Percentiles rank a stretch among this genome's conserved stretches.
phyloP scores from a whole-genome alignment of 2,888 invertebrate species.

The Hirudinaria manillensis region DNA sequence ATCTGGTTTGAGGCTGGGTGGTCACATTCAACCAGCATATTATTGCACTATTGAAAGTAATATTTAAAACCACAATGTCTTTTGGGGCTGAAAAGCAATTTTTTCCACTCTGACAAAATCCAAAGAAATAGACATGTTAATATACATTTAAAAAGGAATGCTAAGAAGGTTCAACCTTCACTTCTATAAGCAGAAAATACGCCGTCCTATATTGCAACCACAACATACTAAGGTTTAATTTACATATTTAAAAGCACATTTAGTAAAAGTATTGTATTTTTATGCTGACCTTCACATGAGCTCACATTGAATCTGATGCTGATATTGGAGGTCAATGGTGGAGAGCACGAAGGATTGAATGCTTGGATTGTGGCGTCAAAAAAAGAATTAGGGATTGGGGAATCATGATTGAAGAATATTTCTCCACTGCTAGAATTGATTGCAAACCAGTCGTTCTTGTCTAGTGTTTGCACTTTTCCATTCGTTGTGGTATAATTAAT shows the following conservation, averaged over 20 bases:
- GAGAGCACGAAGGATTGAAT: constrained; percentile 7
- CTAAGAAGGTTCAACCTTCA: no score
- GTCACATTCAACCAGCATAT: constrained; percentile 17
- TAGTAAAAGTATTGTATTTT: no score
- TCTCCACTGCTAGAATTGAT: constrained; percentile 1
- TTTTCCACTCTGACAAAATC: no score
- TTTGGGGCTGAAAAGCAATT: not conserved
- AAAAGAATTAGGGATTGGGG: not conserved
- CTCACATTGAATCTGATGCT: no score
- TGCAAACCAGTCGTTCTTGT: not conserved
- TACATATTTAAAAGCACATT: no score
- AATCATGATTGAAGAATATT: not conserved
- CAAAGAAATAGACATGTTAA: not conserved
- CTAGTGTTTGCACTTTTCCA: not conserved
- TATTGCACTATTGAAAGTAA: not conserved
- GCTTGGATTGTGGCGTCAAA: not conserved
- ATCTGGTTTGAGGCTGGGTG: not conserved
- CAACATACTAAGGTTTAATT: no score
- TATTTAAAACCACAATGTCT: constrained; percentile 12
- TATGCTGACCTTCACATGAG: no score
- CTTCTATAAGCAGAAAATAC: no score
- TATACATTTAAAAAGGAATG: not conserved
- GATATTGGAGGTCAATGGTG: not conserved
- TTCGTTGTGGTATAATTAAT: not conserved
- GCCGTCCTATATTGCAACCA: no score